Conservation (phyloP, 1,140 invertebrate species). For the Tetragnatha versicolor region DNA sequence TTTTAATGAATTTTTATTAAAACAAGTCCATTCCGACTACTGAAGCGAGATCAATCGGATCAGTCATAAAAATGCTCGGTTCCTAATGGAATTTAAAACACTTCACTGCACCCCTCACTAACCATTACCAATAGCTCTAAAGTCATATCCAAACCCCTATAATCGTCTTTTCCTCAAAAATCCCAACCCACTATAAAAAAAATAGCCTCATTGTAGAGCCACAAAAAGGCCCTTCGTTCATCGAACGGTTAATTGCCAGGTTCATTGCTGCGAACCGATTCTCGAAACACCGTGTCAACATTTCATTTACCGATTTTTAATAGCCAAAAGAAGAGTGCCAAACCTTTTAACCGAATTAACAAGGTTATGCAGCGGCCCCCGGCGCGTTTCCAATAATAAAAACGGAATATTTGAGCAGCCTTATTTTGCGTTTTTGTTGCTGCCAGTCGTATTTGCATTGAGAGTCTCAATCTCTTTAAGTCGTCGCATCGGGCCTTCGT, state of each 20-base stretch:
- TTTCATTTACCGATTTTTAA: constrained; percentile 51
- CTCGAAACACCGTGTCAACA: constrained; percentile 42
- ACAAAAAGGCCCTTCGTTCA: constrained; percentile 8
- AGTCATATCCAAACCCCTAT: no score
- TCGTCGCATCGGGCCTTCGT: constrained; percentile 40
- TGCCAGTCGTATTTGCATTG: constrained; percentile 43
- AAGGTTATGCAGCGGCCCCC: no score
- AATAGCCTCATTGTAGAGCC: no score
- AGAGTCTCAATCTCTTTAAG: constrained; percentile 52
- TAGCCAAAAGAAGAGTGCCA: constrained; percentile 34
- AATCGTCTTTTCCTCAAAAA: no score
- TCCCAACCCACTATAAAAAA: no score
- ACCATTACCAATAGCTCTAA: no score
- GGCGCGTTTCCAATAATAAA: constrained; percentile 51
- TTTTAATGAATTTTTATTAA: no score
- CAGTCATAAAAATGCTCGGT: no score
- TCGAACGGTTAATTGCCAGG: constrained; percentile 26
- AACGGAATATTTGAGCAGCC: constrained; percentile 52
- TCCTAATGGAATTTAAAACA: no score
- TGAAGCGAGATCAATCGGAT: no score
- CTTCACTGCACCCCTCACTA: no score
- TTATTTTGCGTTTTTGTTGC: constrained; percentile 28
- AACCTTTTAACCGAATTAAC: constrained; percentile 54
- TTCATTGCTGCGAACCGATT: constrained; percentile 26
- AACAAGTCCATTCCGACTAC: no score